Percentiles rank a stretch among this genome's conserved stretches.
Conservation (phyloP, 2,113 vertebrate genomes). For the Microcebus jonahi region DNA sequence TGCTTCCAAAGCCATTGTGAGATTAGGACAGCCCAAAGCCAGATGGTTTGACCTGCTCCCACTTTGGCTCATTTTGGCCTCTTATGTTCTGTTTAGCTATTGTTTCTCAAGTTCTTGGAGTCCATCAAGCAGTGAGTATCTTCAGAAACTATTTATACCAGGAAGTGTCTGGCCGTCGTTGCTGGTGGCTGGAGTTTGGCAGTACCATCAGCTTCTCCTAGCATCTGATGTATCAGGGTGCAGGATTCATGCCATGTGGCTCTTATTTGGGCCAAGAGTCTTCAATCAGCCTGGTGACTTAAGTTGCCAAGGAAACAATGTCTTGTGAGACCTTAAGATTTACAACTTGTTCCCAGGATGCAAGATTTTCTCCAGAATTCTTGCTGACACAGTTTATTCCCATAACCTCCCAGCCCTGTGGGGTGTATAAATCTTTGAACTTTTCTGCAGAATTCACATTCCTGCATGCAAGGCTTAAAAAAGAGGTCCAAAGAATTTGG, state of each 20-base stretch:
- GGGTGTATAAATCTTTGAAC: neutral
- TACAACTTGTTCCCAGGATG: constrained; percentile 31
- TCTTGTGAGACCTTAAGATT: constrained; percentile 51
- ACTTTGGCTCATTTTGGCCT: neutral
- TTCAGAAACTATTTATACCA: neutral
- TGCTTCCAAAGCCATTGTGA: neutral
- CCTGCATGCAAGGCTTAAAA: neutral
- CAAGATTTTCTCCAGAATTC: constrained; percentile 45
- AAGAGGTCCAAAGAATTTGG: neutral
- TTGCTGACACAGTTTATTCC: constrained; percentile 47
- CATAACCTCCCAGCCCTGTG: neutral
- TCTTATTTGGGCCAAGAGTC: neutral
- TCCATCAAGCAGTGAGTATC: neutral
- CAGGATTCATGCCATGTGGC: neutral
- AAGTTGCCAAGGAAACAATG: constrained; percentile 48
- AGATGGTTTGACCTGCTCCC: neutral
- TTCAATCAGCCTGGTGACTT: constrained; percentile 47
- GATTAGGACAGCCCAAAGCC: neutral
- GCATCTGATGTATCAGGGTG: neutral
- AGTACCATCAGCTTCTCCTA: neutral
- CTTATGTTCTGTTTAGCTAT: neutral
- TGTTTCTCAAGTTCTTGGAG: neutral
- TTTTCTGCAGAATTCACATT: constrained; percentile 13
- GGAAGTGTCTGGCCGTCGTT: neutral
- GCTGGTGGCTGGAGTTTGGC: neutral